Evolutionary conservation across 1,140 invertebrate genomes (phyloP), one percentile per base, ranked within the genome.

Genomic region (Brachionus rotundiformis): DNA sequence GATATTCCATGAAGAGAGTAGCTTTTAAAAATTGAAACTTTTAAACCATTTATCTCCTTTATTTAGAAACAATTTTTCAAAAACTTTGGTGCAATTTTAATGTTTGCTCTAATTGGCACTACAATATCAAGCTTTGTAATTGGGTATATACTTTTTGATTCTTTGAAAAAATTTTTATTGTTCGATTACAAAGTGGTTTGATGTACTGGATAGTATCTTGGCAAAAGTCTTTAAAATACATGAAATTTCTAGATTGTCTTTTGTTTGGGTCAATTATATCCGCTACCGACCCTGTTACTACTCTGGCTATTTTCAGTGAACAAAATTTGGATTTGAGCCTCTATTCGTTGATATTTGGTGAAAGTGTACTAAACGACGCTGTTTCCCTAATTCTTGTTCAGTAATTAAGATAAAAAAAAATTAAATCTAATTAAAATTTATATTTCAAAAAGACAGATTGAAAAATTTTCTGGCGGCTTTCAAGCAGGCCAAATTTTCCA

Each of bases 291-390:
- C 94, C 94, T 49, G 91, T 98, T 41, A 96, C 95, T 25, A 92
- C 97, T 65, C 90, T 97, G 82, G 95, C 95, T 71, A 95, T 97
- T 86, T 97, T 97, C 89, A 92, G 93, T 85, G 95, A 97, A 89
- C 91, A 98, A 83, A 92, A 95, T 87, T 96, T 98, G 10, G 97
- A 99, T 89, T 95, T 98, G 11, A 98, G 97, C 90, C 89, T 99
- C 13, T 98, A 98, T 90, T 96, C 97, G 65, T 90, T 99, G 73
- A 95, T 99, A 49, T 98, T 99, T 90, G 97, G 97, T 82, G 97
- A 99, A 89, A 96, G 94, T 90, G 96, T 98, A 23, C 90, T 99
- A 7, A 99, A 99, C 89, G 97, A 99, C 91, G 96, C 96, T 82
- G 95, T 98, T 59, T 95, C 95, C 83, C 95, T 98, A 88, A 95